These are phyloP conservation scores for Micronycteris hirsuta DNA, from an alignment of 2,113 vertebrate genomes.

Conservation along the genomic window DNA sequence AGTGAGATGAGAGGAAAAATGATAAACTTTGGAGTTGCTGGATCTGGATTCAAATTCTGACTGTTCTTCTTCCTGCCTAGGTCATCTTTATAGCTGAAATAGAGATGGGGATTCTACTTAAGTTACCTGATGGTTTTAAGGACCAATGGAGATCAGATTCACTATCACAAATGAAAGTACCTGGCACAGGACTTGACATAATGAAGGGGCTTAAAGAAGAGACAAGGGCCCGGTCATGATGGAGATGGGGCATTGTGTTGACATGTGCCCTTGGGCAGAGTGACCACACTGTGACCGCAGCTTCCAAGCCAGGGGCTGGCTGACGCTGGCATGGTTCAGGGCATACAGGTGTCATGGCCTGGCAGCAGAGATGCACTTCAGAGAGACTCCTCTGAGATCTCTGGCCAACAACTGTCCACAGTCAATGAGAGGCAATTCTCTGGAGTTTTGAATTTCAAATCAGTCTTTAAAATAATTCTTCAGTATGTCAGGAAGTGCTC, in stretches of 20 bases:
- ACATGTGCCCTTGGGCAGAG: not conserved
- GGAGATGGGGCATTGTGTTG: not conserved
- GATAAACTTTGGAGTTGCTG: not conserved
- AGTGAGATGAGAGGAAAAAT: not conserved
- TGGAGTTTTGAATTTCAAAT: not conserved
- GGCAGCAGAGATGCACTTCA: not conserved
- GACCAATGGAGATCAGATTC: not conserved
- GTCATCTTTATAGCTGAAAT: not conserved
- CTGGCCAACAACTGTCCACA: not conserved
- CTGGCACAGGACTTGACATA: not conserved
- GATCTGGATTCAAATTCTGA: not conserved
- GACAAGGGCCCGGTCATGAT: not conserved
- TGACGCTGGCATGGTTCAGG: not conserved
- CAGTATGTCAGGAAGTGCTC: not conserved
- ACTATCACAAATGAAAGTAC: not conserved
- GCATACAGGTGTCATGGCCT: not conserved
- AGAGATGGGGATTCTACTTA: not conserved
- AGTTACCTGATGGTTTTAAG: not conserved
- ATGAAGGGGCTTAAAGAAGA: not conserved
- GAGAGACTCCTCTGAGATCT: not conserved
- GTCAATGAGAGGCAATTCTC: not conserved
- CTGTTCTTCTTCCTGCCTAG: not conserved
- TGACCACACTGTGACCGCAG: not conserved
- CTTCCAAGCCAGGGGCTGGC: not conserved
- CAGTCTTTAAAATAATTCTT: not conserved